Evolutionary conservation across 2,888 invertebrate species (phyloP).

Genomic region (Ochropleura plecta): DNA sequence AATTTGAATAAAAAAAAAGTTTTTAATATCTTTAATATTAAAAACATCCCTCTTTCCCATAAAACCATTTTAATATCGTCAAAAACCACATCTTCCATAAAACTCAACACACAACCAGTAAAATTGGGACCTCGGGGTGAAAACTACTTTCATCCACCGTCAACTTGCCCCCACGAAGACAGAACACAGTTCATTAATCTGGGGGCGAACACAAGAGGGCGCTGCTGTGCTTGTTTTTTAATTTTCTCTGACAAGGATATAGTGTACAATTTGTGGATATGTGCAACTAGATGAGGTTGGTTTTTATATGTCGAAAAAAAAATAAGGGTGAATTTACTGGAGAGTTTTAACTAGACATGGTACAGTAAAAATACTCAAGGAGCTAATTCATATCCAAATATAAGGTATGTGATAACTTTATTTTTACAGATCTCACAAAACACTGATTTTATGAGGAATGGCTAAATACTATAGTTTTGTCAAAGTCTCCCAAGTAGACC

Average conservation of each 20-base stretch:
- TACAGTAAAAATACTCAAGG: neutral
- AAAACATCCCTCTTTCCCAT: neutral
- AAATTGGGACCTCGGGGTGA: slow-evolving; percentile 22
- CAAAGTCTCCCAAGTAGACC: too few relatives aligned
- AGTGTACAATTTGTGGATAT: slow-evolving; percentile 15
- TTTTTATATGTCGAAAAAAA: neutral
- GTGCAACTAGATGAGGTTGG: slow-evolving; percentile 28
- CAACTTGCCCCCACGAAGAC: slow-evolving; percentile 38
- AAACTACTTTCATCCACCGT: slow-evolving; percentile 23
- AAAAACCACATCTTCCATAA: slow-evolving; percentile 9
- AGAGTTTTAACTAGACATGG: neutral
- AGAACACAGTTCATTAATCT: slow-evolving; percentile 60
- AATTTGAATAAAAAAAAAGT: too few relatives aligned
- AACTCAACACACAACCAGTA: slow-evolving; percentile 3
- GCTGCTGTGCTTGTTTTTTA: slow-evolving; percentile 45
- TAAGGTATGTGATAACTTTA: neutral
- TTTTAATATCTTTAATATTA: too few relatives aligned
- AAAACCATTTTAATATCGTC: neutral
- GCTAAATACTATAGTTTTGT: too few relatives aligned
- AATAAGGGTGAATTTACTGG: neutral
- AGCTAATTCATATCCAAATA: neutral
- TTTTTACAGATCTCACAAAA: neutral
- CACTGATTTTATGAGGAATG: neutral
- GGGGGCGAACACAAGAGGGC: slow-evolving; percentile 15
- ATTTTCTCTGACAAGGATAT: slow-evolving; percentile 50